These are phyloP conservation scores for Macrotus californicus DNA, from an alignment of 2,113 vertebrate genomes.

Conservation along the genomic window DNA sequence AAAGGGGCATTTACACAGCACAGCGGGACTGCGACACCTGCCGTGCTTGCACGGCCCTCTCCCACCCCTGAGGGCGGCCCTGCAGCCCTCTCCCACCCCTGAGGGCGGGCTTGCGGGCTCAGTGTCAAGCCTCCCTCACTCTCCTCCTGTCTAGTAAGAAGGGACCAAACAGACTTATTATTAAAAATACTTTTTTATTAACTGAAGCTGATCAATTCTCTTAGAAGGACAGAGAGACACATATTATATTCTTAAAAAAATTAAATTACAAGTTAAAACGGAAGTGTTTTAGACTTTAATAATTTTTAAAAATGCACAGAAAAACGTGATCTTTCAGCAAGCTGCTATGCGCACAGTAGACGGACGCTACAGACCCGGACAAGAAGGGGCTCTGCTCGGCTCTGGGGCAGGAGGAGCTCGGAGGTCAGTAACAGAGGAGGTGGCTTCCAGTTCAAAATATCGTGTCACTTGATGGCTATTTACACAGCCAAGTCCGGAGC, in stretches of 20 bases:
- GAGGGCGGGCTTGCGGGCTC: neutral
- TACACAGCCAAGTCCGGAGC: conserved; percentile 47
- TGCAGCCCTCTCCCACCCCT: neutral
- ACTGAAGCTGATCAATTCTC: neutral
- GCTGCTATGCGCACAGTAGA: neutral
- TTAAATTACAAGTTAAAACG: neutral
- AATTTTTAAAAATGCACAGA: neutral
- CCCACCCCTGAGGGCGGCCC: neutral
- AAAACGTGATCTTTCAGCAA: neutral
- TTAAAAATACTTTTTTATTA: conserved; percentile 65
- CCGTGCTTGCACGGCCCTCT: too few relatives aligned
- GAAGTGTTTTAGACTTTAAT: neutral
- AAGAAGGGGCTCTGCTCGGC: neutral
- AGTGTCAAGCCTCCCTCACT: neutral
- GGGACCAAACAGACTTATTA: neutral
- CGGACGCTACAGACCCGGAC: neutral
- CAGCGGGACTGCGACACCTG: conserved; percentile 30
- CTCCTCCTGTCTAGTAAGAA: neutral
- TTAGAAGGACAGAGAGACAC: neutral
- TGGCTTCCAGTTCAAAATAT: conserved; percentile 40
- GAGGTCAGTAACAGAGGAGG: neutral
- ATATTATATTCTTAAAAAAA: conserved; percentile 39
- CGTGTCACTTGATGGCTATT: conserved; percentile 51
- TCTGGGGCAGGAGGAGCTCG: neutral
- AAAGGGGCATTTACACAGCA: conserved; percentile 28